These are phyloP conservation scores for Tolmerus cingulatus DNA, from an alignment of 2,888 invertebrate genomes.

Conservation along the genomic window DNA sequence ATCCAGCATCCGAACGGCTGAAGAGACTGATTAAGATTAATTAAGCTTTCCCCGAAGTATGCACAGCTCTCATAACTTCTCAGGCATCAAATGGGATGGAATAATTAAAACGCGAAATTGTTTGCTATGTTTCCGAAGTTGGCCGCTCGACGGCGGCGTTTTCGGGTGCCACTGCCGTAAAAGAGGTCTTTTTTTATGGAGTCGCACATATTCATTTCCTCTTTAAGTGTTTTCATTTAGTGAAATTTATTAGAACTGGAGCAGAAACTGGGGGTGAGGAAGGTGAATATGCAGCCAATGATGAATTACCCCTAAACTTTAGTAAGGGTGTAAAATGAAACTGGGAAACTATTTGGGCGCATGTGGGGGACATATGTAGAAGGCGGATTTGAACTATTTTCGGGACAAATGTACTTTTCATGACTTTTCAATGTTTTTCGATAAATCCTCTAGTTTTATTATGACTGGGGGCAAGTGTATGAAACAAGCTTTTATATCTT, in stretches of 20 bases:
- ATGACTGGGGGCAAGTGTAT: neutral
- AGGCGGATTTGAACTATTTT: neutral
- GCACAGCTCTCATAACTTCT: neutral
- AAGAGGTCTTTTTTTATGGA: neutral
- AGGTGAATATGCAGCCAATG: neutral
- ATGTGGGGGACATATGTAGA: neutral
- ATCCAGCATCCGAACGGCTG: neutral
- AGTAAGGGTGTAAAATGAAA: neutral
- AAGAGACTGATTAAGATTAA: neutral
- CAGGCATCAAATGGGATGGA: neutral
- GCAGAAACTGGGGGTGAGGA: neutral
- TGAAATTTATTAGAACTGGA: neutral
- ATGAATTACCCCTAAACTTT: neutral
- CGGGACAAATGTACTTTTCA: neutral
- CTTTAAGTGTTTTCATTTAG: neutral
- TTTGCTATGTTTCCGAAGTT: neutral
- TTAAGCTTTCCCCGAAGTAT: neutral
- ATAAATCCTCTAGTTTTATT: neutral
- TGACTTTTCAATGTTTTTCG: neutral
- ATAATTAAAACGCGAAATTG: neutral
- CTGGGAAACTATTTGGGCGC: neutral
- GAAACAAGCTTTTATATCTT: neutral
- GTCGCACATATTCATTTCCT: neutral
- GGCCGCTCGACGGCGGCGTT: neutral
- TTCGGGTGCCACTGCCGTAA: neutral